Evolutionary conservation across 2,888 invertebrate species (phyloP), one percentile per base, ranked within the genome.

Genomic region (Cataglyphis rosenhaueri): DNA sequence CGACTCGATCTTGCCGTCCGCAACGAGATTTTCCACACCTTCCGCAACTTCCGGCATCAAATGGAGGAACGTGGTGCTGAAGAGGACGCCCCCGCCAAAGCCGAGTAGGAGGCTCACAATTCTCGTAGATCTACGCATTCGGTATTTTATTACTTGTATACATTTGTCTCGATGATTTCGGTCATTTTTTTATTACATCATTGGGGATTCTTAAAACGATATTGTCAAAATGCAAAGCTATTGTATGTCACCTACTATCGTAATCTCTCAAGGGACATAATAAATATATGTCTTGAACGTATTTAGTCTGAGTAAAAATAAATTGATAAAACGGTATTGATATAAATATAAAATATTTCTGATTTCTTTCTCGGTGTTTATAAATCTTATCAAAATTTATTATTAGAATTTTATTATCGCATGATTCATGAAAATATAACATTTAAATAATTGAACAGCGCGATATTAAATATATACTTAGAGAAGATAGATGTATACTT

Each of bases 21-120:
- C 95, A 93, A 95, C 62, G 88, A 97, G 94, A 70, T 95, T 94
- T n/a, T 96, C 95, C 12, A 97, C 96, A 81, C 96, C 96, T 90
- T 97, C 97, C 12, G 96, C 95, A 0, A 98, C 97, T 95, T 98
- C 98, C 0, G 98, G 98, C 79, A 98, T 95, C 90, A 98, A 95
- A 92, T 98, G 98, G 87, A 97, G 94, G 92, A 98, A 97, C 5
- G 97, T 97, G 3, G 98, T 98, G 85, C 97, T 96, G 57, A 98
- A 95, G 25, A 98, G 95, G 0, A 98, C 98, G 12, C 98, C 98
- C n/a, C 98, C 98, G 21, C 98, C 98, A 87, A 98, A 97, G n/a
- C 97, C 97, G 32, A 98, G 95, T 35, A 97, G 94, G 25, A 96
- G 94, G 91, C 96, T 95, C 41, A 97, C 96, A 29, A 96, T 90